Base-by-base conservation (phyloP, 2,888 invertebrate genomes). In the Aethes cnicana region DNA sequence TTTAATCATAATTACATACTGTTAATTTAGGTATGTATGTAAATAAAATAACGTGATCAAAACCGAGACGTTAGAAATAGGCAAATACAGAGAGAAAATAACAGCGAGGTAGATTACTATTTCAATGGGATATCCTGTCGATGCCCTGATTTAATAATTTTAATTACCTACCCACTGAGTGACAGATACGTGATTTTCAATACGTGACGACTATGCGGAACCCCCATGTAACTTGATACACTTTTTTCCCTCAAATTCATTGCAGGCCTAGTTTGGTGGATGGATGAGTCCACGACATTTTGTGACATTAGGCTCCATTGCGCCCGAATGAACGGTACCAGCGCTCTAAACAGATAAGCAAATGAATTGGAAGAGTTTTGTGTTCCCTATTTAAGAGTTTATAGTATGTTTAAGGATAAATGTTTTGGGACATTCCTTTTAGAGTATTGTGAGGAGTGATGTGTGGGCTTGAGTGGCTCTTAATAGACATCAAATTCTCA, bases 241-340 rank as follows among this genome's bases (percentile, higher is more conserved):
- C 26, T 16, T 37, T 39, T 39, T 74, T 75, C 68, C n/a, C 66
- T 66, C 73, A 74, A 78, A 80, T 79, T 76, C 77, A 76, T 75
- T 63, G 62, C 61, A 54, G 72, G 64, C 58, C 64, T 69, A 72
- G 73, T 69, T 72, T 69, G 72, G 67, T 74, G 72, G 74, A 75
- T 80, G 74, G 76, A 80, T 81, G 80, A 78, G 76, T 69, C 68
- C 58, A 64, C 69, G 72, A 66, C 69, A 83, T 84, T 86, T 81
- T 81, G 84, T 84, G 84, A 87, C 84, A 84, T 87, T 81, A 83
- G 78, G 87, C 88, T 83, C 73, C 82, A 83, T 81, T 86, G 86
- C 78, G 69, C 84, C 76, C 85, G 80, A 88, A 88, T 87, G 81
- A 80, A 73, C 74, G 70, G 66, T 69, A 73, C 69, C 76, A 74